Percentiles rank a stretch among this genome's conserved stretches.
phyloP scores from a whole-genome alignment of 2,113 vertebrate genomes.

The Cryptotis parvus region DNA sequence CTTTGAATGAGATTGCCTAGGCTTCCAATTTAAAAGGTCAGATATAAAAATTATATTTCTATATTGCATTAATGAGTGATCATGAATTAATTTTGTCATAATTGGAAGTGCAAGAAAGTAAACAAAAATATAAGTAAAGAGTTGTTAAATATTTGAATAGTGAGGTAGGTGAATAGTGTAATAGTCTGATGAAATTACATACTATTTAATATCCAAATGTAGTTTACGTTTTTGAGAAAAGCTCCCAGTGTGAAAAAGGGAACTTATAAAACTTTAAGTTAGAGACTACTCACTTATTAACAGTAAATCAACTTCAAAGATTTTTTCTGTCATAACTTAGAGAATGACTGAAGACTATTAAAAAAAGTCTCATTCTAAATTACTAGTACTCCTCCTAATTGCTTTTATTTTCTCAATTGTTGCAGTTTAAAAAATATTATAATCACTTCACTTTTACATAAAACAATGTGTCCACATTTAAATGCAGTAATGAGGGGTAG shows the following conservation, averaged over 20 bases:
- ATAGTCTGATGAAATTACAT: neutral
- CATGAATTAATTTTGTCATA: neutral
- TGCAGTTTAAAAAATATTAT: constrained; percentile 64
- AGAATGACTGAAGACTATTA: constrained; percentile 40
- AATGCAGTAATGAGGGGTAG: constrained; percentile 53
- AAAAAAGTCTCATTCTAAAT: constrained; percentile 74
- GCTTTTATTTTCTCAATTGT: constrained; percentile 71
- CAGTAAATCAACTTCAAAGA: constrained; percentile 37
- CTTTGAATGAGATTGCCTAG: neutral
- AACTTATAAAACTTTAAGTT: constrained; percentile 54
- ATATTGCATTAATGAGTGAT: neutral
- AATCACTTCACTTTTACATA: constrained; percentile 76
- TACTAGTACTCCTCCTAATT: constrained; percentile 76
- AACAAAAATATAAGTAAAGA: neutral
- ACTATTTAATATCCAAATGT: constrained; percentile 3
- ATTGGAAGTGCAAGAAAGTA: neutral
- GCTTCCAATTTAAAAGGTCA: neutral
- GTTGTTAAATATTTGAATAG: neutral
- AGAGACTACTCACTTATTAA: constrained; percentile 66
- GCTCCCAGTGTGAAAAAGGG: neutral
- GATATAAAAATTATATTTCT: neutral
- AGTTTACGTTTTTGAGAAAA: constrained; percentile 9
- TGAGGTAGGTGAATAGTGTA: neutral
- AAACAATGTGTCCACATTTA: constrained; percentile 71
- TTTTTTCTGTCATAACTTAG: constrained; percentile 59